A percentile compares a stretch with the other conserved stretches of the same genome.
These are phyloP conservation scores for Paracyclopina nana DNA, from an alignment of 1,140 invertebrate species.

Conservation along the genomic window DNA sequence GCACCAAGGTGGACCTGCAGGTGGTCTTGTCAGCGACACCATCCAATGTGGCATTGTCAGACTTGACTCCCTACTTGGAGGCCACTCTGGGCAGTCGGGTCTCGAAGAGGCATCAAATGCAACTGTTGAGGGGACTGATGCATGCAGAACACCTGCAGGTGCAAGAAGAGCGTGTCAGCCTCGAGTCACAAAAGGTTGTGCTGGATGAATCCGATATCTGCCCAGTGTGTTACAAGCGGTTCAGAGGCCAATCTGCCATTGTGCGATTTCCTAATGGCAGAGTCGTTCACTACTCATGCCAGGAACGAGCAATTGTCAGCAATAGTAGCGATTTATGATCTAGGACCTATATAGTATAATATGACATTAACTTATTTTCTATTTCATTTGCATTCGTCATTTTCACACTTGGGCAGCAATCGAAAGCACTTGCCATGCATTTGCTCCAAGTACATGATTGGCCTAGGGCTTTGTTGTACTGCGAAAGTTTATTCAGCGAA, in stretches of 20 bases:
- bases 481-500: constrained; percentile 34
- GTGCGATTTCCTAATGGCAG: constrained; percentile 74
- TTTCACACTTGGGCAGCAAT: constrained; percentile 58
- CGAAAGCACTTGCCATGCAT: constrained; percentile 80
- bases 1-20: constrained; percentile 53
- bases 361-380: no score
- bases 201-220: constrained; percentile 72
- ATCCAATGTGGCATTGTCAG: constrained; percentile 12
- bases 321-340: no score
- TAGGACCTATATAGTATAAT: no score
- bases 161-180: constrained; percentile 50
- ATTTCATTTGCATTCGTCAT: no score
- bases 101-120: constrained; percentile 17
- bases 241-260: constrained; percentile 74
- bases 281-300: constrained; percentile 74
- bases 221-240: constrained; percentile 72
- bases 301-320: constrained; percentile 24
- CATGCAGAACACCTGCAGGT: constrained; percentile 32
- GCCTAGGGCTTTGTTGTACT: constrained; percentile 60
- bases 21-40: constrained; percentile 30
- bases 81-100: constrained; percentile 16
- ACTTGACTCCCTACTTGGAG: constrained; percentile 8
- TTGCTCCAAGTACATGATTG: constrained; percentile 58
- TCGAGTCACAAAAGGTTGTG: constrained; percentile 54
- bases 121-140: constrained; percentile 19